These are phyloP conservation scores for Agapostemon virescens DNA, from an alignment of 2,888 invertebrate genomes.

Conservation along the genomic window DNA sequence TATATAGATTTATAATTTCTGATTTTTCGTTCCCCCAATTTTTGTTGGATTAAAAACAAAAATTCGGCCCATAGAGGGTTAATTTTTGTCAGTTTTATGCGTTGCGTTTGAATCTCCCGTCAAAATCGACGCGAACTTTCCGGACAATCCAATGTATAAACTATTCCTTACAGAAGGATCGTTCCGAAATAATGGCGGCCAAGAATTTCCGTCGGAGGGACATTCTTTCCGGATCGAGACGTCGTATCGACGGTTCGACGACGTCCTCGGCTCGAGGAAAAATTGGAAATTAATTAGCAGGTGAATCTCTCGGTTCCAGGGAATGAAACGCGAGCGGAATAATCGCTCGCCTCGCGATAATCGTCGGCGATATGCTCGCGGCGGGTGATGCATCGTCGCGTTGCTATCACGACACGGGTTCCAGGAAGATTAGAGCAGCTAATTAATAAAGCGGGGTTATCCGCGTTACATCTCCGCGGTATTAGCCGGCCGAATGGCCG, in stretches of 20 bases:
- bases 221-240: too few relatives aligned
- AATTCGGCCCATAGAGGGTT: too few relatives aligned
- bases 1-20: too few relatives aligned
- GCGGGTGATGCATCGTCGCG: conserved; percentile 53
- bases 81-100: too few relatives aligned
- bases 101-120: too few relatives aligned
- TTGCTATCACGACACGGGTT: conserved; percentile 64
- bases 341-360: conserved; percentile 51
- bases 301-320: not conserved
- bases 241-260: not conserved
- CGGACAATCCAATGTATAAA: too few relatives aligned
- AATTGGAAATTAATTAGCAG: not conserved
- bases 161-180: too few relatives aligned
- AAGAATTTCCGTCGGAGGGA: not conserved
- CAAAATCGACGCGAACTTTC: too few relatives aligned
- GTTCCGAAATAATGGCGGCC: too few relatives aligned
- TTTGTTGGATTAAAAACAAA: too few relatives aligned
- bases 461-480: conserved; percentile 69
- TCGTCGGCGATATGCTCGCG: conserved; percentile 54
- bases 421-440: conserved; percentile 68
- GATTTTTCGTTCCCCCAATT: too few relatives aligned
- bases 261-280: not conserved
- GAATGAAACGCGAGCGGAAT: conserved; percentile 30
- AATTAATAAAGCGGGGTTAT: conserved; percentile 71
- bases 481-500: conserved; percentile 61